Evolutionary conservation across 2,113 vertebrate genomes (phyloP), one percentile per base, ranked within the genome.

Genomic region (Xiphophorus couchianus): DNA sequence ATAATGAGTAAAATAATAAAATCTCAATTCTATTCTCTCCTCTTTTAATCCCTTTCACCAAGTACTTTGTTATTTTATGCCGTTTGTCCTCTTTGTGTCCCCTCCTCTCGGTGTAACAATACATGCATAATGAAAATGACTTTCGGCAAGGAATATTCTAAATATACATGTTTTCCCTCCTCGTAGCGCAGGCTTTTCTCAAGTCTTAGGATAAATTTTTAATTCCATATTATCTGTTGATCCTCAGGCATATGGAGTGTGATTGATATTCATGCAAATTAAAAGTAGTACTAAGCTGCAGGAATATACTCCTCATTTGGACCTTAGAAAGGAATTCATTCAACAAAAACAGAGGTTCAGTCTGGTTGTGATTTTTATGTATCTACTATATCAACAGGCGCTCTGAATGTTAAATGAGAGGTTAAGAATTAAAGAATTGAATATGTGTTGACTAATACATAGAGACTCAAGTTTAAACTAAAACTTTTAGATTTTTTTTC

Each of bases 141-240:
- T 90, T 77, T 77, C 64, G 81, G 85, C 82, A 44, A 68, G 81
- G 86, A 89, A 91, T 92, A 90, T 83, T 89, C 74, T 62, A 64
- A 79, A 80, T 65, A 71, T 33, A 67, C 48, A 15, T 5, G 67
- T 81, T 48, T 48, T 64, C 42, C 29, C 77, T 58, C 22, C 79
- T 29, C 67, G 3, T 51, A 30, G 28, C 12, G 33, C 11, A 30
- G 28, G 37, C n/a, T 62, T 27, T 77, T 14, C 14, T 28, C 37
- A 37, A 37, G 42, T 58, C 15, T 28, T 33, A 70, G 29, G 30
- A 14, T 33, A 22, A 22, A 70, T 48, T 81, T 80, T 75, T 84
- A 76, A 74, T 74, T 86, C 80, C 72, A 44, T 77, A 68, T 85
- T 84, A 84, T 86, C 71, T 81, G 82, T 85, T 87, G 78, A 87